phyloP scores from a whole-genome alignment of 2,797 vertebrate genomes.

The Hoplostethus mediterraneus region DNA sequence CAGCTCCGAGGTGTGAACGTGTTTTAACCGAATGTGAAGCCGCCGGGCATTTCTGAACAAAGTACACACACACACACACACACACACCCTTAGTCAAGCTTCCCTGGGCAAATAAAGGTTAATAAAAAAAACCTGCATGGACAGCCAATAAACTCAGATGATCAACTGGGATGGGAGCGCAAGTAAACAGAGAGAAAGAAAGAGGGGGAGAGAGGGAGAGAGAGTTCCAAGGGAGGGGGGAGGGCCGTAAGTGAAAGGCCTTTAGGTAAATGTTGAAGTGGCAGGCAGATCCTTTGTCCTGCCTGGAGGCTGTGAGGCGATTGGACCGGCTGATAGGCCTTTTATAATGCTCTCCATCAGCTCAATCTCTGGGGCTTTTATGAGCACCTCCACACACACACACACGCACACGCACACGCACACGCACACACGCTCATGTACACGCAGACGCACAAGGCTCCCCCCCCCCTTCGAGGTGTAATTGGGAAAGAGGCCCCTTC shows the following conservation, averaged over 20 bases:
- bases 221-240: slow-evolving; percentile 15
- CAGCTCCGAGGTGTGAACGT: neutral
- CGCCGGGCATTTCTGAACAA: neutral
- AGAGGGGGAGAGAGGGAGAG: neutral
- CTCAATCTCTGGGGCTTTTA: slow-evolving; percentile 78
- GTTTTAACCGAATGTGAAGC: neutral
- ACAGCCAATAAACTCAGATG: slow-evolving; percentile 22
- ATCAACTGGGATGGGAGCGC: neutral
- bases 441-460: slow-evolving; percentile 30
- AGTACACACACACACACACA: no score
- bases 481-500: slow-evolving; percentile 74
- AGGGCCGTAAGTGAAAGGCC: slow-evolving; percentile 49
- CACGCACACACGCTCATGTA: slow-evolving; percentile 5
- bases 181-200: neutral
- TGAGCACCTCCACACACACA: slow-evolving; percentile 74
- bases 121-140: slow-evolving; percentile 19
- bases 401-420: slow-evolving; percentile 48
- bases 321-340: slow-evolving; percentile 72
- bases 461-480: slow-evolving; percentile 53
- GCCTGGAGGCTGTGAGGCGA: slow-evolving; percentile 64
- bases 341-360: slow-evolving; percentile 77
- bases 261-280: slow-evolving; percentile 75
- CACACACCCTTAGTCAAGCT: slow-evolving; percentile 14
- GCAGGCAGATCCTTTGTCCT: slow-evolving; percentile 75
- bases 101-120: slow-evolving; percentile 30